Percentiles rank a stretch among this genome's conserved stretches.
Evolutionary conservation across 2,888 invertebrate genomes (phyloP).

Genomic region (Euzophera pinguis): DNA sequence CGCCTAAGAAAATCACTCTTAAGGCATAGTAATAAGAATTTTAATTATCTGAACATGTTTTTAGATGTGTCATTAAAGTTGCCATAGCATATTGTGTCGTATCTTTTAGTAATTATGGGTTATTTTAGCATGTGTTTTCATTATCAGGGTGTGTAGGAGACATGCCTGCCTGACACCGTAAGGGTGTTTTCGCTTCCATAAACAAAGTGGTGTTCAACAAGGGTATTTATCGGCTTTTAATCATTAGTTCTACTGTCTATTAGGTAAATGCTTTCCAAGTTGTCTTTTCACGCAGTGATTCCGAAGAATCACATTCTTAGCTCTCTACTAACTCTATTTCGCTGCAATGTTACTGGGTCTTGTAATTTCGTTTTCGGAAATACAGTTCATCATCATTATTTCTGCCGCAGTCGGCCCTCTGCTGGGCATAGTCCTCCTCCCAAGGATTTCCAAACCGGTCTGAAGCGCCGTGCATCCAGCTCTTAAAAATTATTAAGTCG

Average conservation of each 20-base stretch:
- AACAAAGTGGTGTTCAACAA: not conserved
- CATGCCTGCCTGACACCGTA: constrained; percentile 1
- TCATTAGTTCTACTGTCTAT: not conserved
- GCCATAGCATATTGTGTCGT: not conserved
- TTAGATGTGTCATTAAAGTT: not conserved
- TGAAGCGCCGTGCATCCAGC: too few species aligned
- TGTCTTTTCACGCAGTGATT: too few species aligned
- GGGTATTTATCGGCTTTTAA: not conserved
- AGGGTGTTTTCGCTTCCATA: not conserved
- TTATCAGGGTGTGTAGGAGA: constrained; percentile 1
- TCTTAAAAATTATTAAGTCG: too few species aligned
- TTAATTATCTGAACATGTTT: not conserved
- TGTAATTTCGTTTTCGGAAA: too few species aligned
- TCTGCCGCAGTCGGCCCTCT: too few species aligned
- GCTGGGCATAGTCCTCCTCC: too few species aligned
- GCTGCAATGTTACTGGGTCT: too few species aligned
- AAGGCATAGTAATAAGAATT: not conserved
- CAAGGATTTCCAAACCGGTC: too few species aligned
- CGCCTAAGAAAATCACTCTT: not conserved
- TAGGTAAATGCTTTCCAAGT: too few species aligned
- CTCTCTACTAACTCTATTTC: too few species aligned
- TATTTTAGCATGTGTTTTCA: not conserved
- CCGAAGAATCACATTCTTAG: too few species aligned
- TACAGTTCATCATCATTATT: too few species aligned
- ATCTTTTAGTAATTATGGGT: not conserved